Evolutionary conservation across 2,113 vertebrate genomes (phyloP).

Genomic region (Baryphthengus martii): DNA sequence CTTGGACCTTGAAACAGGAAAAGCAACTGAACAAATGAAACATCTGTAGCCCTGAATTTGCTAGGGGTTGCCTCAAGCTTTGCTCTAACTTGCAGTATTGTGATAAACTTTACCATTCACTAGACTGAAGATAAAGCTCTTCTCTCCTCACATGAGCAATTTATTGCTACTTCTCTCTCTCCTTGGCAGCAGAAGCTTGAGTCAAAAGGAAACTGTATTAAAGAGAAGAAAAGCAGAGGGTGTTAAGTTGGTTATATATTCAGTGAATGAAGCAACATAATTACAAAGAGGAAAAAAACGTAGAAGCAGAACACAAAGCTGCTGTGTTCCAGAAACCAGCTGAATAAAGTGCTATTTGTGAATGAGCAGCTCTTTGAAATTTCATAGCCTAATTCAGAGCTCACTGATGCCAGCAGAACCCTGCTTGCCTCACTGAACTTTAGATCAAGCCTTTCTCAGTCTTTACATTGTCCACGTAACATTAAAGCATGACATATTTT

Average conservation of each 20-base stretch:
- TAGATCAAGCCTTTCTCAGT: not conserved
- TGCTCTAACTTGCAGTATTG: not conserved
- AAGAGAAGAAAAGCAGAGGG: conserved; percentile 16
- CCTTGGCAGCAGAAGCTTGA: not conserved
- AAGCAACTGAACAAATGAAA: not conserved
- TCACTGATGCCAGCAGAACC: not conserved
- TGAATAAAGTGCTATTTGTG: not conserved
- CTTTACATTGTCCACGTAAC: not conserved
- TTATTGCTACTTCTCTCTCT: not conserved
- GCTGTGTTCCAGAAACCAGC: conserved; percentile 33
- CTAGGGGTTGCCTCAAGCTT: not conserved
- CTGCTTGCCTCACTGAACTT: not conserved
- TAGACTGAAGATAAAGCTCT: not conserved
- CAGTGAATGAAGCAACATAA: not conserved
- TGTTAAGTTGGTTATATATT: not conserved
- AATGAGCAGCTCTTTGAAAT: conserved; percentile 15
- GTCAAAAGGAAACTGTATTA: not conserved
- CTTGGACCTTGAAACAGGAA: not conserved
- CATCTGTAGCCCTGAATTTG: not conserved
- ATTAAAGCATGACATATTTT: not conserved
- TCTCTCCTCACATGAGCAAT: not conserved
- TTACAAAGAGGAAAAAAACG: not conserved
- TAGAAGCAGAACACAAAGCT: conserved; percentile 25
- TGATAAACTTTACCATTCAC: not conserved
- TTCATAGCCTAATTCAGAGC: not conserved